phyloP scores from a whole-genome alignment of 2,888 invertebrate species.

The Schrankia costaestrigalis region DNA sequence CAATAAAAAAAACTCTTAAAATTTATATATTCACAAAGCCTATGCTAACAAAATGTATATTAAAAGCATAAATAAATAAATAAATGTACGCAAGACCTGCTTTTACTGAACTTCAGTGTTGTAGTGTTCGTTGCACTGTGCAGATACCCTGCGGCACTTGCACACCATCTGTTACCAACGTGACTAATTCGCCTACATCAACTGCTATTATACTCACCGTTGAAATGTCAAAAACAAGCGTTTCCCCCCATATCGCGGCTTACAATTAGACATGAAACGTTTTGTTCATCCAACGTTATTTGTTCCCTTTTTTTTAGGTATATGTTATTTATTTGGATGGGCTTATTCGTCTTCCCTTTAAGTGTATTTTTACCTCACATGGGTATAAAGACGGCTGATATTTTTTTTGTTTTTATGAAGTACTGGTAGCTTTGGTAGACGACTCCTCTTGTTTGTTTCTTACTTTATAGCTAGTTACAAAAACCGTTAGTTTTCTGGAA shows the following conservation, averaged over 20 bases:
- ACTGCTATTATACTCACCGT: conserved; percentile 36
- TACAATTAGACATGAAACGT: conserved; percentile 40
- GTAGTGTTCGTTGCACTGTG: conserved; percentile 6
- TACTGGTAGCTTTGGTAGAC: too few species aligned
- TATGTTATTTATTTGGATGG: too few species aligned
- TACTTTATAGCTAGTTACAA: too few species aligned
- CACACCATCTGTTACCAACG: conserved; percentile 29
- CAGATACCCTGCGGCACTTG: conserved; percentile 20
- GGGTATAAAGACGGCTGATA: too few species aligned
- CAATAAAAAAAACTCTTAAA: too few species aligned
- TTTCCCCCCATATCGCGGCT: conserved; percentile 37
- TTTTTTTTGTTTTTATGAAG: too few species aligned
- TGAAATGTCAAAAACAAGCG: conserved; percentile 46
- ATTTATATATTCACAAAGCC: too few species aligned
- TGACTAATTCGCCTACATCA: conserved; percentile 40
- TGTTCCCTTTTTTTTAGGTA: conserved; percentile 37
- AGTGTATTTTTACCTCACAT: too few species aligned
- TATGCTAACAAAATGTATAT: neutral
- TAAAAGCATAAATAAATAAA: conserved; percentile 10
- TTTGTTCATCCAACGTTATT: conserved; percentile 35
- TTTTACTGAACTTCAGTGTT: conserved; percentile 24
- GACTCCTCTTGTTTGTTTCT: too few species aligned
- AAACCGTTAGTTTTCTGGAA: too few species aligned
- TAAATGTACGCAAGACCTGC: conserved; percentile 9
- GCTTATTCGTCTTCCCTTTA: too few species aligned